phyloP scores from a whole-genome alignment of 1,140 invertebrate genomes.

The silkworm (Bombyx mori) region DNA sequence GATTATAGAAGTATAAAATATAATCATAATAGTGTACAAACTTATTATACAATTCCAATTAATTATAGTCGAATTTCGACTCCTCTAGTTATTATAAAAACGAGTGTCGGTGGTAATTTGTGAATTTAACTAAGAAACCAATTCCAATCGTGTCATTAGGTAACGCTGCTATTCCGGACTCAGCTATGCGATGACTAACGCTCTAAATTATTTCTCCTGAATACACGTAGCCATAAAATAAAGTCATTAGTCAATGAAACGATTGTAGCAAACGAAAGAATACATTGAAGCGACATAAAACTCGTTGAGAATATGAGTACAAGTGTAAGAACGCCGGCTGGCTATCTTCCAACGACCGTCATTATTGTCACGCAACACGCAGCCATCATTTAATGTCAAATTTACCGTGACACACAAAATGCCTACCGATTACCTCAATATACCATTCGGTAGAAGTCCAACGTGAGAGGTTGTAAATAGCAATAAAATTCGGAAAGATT shows the following conservation, averaged over 20 bases:
- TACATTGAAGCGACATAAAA: constrained; percentile 30
- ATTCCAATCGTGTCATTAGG: no score
- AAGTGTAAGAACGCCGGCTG: constrained; percentile 37
- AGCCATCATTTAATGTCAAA: constrained; percentile 52
- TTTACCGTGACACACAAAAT: constrained; percentile 36
- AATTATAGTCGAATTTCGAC: no score
- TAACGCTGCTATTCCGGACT: no score
- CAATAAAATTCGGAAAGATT: not conserved
- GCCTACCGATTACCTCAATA: constrained; percentile 19
- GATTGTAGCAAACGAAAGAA: constrained; percentile 31
- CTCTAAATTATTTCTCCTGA: no score
- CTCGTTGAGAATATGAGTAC: constrained; percentile 27
- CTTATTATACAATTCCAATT: no score
- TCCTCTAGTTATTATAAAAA: no score
- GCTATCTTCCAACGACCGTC: constrained; percentile 40
- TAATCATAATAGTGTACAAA: no score
- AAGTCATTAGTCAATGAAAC: not conserved
- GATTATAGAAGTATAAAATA: no score
- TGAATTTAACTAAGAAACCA: no score
- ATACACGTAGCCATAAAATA: no score
- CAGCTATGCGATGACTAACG: no score
- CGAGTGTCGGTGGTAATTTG: no score
- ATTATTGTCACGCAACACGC: constrained; percentile 50
- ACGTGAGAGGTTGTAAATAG: not conserved
- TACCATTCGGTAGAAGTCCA: constrained; percentile 18